phyloP scores from a whole-genome alignment of 1,140 invertebrate species.

The Cydia fagiglandana region DNA sequence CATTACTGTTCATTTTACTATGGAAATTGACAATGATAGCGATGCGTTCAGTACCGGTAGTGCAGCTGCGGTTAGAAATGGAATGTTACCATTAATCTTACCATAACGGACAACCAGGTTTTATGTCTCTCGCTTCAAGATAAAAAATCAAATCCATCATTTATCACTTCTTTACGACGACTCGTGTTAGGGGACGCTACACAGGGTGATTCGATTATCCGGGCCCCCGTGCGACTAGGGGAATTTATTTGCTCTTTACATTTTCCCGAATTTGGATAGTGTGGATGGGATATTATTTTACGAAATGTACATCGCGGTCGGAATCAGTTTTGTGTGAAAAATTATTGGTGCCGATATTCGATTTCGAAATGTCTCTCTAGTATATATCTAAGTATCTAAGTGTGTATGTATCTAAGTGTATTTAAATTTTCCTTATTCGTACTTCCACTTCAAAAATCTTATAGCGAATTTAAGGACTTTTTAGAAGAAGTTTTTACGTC shows the following conservation, averaged over 20 bases:
- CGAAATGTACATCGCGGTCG: background rate
- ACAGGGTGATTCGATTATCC: constrained; percentile 29
- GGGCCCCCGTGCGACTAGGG: constrained; percentile 22
- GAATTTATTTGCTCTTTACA: constrained; percentile 32
- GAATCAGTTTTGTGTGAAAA: constrained; percentile 7
- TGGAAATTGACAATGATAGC: too few species aligned
- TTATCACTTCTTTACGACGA: constrained; percentile 17
- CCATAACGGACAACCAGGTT: background rate
- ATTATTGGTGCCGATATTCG: background rate
- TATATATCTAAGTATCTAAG: background rate
- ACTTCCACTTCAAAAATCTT: background rate
- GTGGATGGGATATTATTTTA: constrained; percentile 29
- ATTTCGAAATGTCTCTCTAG: background rate
- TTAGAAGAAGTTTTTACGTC: too few species aligned
- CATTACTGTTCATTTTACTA: too few species aligned
- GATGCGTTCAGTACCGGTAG: too few species aligned
- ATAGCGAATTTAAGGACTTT: too few species aligned
- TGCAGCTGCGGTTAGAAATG: too few species aligned
- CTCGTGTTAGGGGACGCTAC: constrained; percentile 23
- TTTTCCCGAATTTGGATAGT: constrained; percentile 19
- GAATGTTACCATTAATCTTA: too few species aligned
- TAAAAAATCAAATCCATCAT: constrained; percentile 19
- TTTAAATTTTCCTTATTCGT: background rate
- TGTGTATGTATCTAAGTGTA: too few species aligned
- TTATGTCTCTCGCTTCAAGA: background rate